Evolutionary conservation across 2,888 invertebrate species (phyloP).

Genomic region (Ennomos erosarius): DNA sequence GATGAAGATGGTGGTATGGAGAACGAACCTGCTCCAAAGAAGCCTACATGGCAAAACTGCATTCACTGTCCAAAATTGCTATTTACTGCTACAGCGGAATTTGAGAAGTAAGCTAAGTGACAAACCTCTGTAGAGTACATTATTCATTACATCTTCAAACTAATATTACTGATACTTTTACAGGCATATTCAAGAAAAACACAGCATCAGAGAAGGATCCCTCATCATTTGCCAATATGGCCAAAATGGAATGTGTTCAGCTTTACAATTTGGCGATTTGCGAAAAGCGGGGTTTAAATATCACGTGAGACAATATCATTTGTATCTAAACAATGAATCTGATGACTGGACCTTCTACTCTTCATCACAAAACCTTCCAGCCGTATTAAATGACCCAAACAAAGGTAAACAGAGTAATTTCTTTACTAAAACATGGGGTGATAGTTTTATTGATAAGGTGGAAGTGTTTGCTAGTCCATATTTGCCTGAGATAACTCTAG

Average conservation of each 20-base stretch:
- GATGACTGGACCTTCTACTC: constrained; percentile 95
- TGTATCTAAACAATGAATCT: constrained; percentile 64
- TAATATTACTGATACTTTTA: constrained; percentile 49
- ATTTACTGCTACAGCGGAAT: constrained; percentile 85
- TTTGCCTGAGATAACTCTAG: constrained; percentile 92
- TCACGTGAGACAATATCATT: constrained; percentile 90
- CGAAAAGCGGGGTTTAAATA: constrained; percentile 95
- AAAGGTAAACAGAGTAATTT: constrained; percentile 96
- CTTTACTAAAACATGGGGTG: constrained; percentile 99
- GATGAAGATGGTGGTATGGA: constrained; percentile 74
- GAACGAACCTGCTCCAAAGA: constrained; percentile 67
- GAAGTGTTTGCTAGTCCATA: constrained; percentile 91
- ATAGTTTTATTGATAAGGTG: constrained; percentile 94
- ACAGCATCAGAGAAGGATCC: constrained; percentile 94
- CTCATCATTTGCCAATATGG: constrained; percentile 95
- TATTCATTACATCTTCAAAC: constrained; percentile 4
- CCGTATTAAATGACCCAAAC: constrained; percentile 97
- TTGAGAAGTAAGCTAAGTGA: constrained; percentile 80
- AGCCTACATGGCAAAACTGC: constrained; percentile 86
- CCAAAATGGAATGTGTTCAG: constrained; percentile 93
- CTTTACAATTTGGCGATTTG: constrained; percentile 95
- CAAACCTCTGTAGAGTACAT: constrained; percentile 11
- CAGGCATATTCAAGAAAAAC: constrained; percentile 92
- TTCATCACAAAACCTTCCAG: constrained; percentile 97
- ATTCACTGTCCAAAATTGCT: constrained; percentile 86